Conservation (phyloP, 2,888 invertebrate genomes). For the Amphipyra berbera region DNA sequence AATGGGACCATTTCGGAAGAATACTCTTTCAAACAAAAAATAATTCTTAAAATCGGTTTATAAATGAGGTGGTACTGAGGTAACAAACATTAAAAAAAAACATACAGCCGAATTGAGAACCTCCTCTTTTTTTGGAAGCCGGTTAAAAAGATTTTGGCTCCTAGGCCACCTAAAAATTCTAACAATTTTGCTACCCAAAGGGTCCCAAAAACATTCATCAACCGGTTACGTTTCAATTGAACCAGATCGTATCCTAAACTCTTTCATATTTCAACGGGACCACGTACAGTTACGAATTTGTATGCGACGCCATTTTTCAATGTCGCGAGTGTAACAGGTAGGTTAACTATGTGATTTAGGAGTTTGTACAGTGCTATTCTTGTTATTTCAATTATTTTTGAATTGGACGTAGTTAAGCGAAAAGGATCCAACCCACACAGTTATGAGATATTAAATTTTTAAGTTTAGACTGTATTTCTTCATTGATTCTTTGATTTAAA, state of each 20-base stretch:
- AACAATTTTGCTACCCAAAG: not conserved
- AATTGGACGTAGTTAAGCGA: not conserved
- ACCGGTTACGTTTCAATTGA: constrained; percentile 46
- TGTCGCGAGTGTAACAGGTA: constrained; percentile 27
- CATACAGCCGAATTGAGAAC: too few relatives aligned
- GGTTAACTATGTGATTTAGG: constrained; percentile 41
- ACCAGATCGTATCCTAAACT: constrained; percentile 48
- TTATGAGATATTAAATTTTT: too few relatives aligned
- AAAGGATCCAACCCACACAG: too few relatives aligned
- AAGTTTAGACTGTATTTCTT: too few relatives aligned
- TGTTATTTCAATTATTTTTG: not conserved
- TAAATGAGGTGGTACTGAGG: too few relatives aligned
- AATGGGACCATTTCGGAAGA: too few relatives aligned
- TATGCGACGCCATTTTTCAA: constrained; percentile 45
- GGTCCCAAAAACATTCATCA: constrained; percentile 45
- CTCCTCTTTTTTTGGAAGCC: too few relatives aligned
- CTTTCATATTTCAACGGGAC: constrained; percentile 54
- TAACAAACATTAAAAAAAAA: too few relatives aligned
- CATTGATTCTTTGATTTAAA: too few relatives aligned
- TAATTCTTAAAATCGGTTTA: too few relatives aligned
- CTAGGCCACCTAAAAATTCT: not conserved
- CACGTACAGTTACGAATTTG: constrained; percentile 38
- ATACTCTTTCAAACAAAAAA: too few relatives aligned
- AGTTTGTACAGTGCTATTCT: not conserved
- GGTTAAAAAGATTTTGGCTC: too few relatives aligned